Percentiles rank a stretch among this genome's conserved stretches.
phyloP scores from a whole-genome alignment of 2,113 vertebrate species.

The Zosterops lateralis region DNA sequence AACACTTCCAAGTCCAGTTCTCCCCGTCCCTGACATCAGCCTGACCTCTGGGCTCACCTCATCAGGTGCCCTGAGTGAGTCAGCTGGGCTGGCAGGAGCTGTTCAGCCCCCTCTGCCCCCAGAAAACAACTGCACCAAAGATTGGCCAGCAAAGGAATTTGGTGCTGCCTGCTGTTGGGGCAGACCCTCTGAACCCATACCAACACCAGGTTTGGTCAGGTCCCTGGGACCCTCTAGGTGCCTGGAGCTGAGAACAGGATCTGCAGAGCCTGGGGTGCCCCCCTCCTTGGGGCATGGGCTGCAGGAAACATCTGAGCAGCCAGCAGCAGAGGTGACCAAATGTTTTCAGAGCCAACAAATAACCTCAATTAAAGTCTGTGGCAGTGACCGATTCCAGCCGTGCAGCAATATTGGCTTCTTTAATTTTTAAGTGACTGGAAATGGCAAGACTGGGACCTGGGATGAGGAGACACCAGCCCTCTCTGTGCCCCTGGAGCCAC shows the following conservation, averaged over 20 bases:
- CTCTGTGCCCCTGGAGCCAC: neutral
- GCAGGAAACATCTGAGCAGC: neutral
- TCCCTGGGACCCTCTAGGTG: rapidly evolving
- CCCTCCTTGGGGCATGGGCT: neutral
- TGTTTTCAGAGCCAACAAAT: constrained; percentile 34
- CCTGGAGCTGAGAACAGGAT: neutral
- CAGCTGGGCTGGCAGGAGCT: neutral
- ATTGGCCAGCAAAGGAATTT: rapidly evolving
- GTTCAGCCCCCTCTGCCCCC: rapidly evolving
- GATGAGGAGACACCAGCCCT: neutral
- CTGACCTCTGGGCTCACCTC: neutral
- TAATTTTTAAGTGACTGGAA: constrained; percentile 56
- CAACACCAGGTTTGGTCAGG: neutral
- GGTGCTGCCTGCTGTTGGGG: neutral
- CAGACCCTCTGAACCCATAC: neutral
- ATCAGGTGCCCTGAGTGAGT: neutral
- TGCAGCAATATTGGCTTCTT: constrained; percentile 11
- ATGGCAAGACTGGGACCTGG: neutral
- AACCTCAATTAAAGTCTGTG: constrained; percentile 53
- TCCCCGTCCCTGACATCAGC: neutral
- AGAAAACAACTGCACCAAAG: rapidly evolving
- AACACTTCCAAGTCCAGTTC: neutral
- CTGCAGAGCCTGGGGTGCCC: neutral
- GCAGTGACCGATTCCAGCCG: constrained; percentile 48
- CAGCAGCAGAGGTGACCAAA: neutral